A percentile compares a stretch with the other conserved stretches of the same genome.
Conservation (phyloP, 1,140 invertebrate species). For the Littorina saxatilis region DNA sequence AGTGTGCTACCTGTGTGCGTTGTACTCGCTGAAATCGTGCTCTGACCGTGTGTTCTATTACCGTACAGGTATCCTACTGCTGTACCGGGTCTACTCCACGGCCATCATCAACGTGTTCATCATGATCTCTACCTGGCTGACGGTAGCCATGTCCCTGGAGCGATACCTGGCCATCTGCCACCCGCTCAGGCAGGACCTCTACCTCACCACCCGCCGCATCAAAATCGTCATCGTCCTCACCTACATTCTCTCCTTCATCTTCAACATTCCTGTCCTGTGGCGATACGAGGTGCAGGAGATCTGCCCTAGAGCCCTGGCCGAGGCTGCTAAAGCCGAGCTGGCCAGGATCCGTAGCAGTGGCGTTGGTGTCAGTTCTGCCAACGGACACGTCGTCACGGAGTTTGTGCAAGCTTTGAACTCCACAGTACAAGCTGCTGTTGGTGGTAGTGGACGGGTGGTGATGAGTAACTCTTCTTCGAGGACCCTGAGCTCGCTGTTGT, state of each 20-base stretch:
- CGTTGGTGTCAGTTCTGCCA: not conserved
- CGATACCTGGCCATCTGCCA: slow-evolving; percentile 73
- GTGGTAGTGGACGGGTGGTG: too few relatives aligned
- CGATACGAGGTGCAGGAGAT: slow-evolving; percentile 59
- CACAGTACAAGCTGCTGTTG: too few relatives aligned
- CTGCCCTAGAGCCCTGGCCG: slow-evolving; percentile 27
- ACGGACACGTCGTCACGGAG: not conserved
- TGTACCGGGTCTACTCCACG: slow-evolving; percentile 67
- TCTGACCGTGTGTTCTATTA: too few relatives aligned
- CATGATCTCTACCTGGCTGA: slow-evolving; percentile 73
- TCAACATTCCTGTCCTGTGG: slow-evolving; percentile 73
- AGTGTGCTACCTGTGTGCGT: too few relatives aligned
- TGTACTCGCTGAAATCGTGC: too few relatives aligned
- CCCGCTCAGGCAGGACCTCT: slow-evolving; percentile 68
- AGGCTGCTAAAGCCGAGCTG: not conserved
- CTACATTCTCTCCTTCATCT: slow-evolving; percentile 65
- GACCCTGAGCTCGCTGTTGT: not conserved
- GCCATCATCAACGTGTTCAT: slow-evolving; percentile 74
- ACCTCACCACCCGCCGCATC: slow-evolving; percentile 68
- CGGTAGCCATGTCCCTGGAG: slow-evolving; percentile 73
- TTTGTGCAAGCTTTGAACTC: too few relatives aligned
- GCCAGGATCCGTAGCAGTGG: not conserved
- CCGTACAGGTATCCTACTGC: slow-evolving; percentile 61
- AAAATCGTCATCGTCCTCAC: slow-evolving; percentile 69
- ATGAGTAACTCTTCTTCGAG: too few relatives aligned